Percentiles rank a stretch among this genome's conserved stretches.
Evolutionary conservation across 2,113 vertebrate genomes (phyloP).

Genomic region (Brachionichthys hirsutus): DNA sequence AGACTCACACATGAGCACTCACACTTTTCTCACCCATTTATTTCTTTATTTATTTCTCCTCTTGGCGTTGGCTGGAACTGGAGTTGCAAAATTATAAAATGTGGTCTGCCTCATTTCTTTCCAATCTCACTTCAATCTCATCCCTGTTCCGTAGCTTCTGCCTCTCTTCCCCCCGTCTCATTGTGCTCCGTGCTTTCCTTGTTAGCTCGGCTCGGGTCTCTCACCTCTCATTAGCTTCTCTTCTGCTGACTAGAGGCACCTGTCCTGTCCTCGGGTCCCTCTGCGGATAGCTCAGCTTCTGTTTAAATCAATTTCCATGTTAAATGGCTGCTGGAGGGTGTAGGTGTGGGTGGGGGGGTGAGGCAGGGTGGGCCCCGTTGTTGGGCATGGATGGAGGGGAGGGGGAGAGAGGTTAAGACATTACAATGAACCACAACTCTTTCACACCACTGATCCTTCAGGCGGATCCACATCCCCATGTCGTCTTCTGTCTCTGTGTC

Average conservation of each 20-base stretch:
- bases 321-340: slow-evolving; percentile 69
- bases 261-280: slow-evolving; percentile 72
- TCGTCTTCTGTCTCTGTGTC: slow-evolving; percentile 23
- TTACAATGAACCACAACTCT: slow-evolving; percentile 56
- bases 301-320: slow-evolving; percentile 79
- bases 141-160: slow-evolving; percentile 31
- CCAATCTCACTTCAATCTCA: slow-evolving; percentile 38
- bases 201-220: slow-evolving; percentile 66
- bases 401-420: slow-evolving; percentile 45
- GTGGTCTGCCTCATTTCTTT: slow-evolving; percentile 42
- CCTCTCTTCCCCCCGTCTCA: slow-evolving; percentile 33
- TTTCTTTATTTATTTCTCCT: slow-evolving; percentile 29
- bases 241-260: slow-evolving; percentile 72
- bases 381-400: slow-evolving; percentile 6
- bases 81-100: slow-evolving; percentile 43
- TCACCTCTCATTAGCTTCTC: slow-evolving; percentile 75
- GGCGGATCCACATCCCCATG: slow-evolving; percentile 53
- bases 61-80: slow-evolving; percentile 36
- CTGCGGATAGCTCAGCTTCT: slow-evolving; percentile 62
- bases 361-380: slow-evolving; percentile 16
- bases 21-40: slow-evolving; percentile 33
- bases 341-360: slow-evolving; percentile 8
- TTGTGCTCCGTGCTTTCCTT: slow-evolving; percentile 55
- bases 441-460: slow-evolving; percentile 57
- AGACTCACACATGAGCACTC: slow-evolving; percentile 17